phyloP scores from a whole-genome alignment of 2,888 invertebrate genomes.

The Octodonta nipae region DNA sequence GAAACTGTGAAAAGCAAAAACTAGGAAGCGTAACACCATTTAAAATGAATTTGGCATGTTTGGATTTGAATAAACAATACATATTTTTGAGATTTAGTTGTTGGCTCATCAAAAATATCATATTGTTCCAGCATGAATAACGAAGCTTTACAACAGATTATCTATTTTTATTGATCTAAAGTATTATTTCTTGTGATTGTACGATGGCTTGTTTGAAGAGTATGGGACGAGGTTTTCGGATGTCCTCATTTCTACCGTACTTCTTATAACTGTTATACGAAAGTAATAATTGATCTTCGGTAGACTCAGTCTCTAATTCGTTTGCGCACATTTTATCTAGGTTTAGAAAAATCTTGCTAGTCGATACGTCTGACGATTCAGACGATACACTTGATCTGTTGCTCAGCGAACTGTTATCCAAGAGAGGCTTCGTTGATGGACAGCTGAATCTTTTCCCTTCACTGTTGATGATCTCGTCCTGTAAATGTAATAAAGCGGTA shows the following conservation, averaged over 20 bases:
- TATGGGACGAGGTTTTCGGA: conserved; percentile 14
- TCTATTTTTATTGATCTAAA: conserved; percentile 15
- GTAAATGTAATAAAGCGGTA: no score
- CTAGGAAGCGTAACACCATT: no score
- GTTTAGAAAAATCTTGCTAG: conserved; percentile 32
- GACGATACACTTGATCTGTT: conserved; percentile 38
- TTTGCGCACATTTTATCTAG: conserved; percentile 25
- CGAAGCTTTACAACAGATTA: no score
- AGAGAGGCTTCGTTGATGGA: conserved; percentile 24
- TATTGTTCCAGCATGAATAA: no score
- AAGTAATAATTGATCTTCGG: conserved; percentile 39
- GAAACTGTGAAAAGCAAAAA: no score
- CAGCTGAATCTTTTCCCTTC: conserved; percentile 18
- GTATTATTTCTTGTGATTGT: conserved; percentile 27
- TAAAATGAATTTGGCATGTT: no score
- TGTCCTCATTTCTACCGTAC: conserved; percentile 18
- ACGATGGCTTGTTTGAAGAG: conserved; percentile 23
- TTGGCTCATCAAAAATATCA: no score
- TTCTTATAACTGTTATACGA: conserved; percentile 40
- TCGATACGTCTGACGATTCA: conserved; percentile 30
- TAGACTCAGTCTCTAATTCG: conserved; percentile 12
- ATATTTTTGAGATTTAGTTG: no score
- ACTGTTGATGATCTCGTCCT: conserved; percentile 25
- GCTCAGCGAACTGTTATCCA: conserved; percentile 22
- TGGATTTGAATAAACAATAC: no score